phyloP scores from a whole-genome alignment of 1,140 invertebrate species.

The Zaprionus capensis region DNA sequence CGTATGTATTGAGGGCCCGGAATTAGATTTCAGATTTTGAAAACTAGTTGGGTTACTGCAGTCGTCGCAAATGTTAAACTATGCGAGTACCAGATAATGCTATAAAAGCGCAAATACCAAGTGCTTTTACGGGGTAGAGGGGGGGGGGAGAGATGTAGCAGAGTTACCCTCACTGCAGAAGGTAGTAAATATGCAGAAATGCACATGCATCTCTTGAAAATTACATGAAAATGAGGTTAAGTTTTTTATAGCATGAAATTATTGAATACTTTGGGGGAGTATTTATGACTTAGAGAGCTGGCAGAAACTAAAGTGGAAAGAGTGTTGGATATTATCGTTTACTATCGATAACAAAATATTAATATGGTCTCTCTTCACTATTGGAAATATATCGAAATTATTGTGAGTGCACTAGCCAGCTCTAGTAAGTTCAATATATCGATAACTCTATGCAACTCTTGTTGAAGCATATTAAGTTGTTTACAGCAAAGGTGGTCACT shows the following conservation, averaged over 20 bases:
- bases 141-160: background rate
- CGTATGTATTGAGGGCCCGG: background rate
- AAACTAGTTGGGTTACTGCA: slow-evolving; percentile 10
- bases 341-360: too few species aligned
- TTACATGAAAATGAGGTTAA: background rate
- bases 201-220: background rate
- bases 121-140: too few species aligned
- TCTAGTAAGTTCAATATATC: background rate
- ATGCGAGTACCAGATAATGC: background rate
- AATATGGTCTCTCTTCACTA: too few species aligned
- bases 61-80: slow-evolving; percentile 1
- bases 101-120: slow-evolving; percentile 4
- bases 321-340: too few species aligned
- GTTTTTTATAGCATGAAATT: background rate
- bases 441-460: background rate
- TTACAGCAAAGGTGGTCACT: too few species aligned
- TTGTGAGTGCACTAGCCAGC: too few species aligned
- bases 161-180: background rate
- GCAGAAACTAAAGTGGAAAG: too few species aligned
- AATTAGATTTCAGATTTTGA: slow-evolving; percentile 26
- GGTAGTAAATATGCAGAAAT: background rate
- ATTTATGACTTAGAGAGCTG: background rate
- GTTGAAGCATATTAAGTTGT: too few species aligned
- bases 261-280: background rate
- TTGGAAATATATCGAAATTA: too few species aligned